Base-by-base conservation (phyloP, 2,888 invertebrate species). In the Biston betularia region DNA sequence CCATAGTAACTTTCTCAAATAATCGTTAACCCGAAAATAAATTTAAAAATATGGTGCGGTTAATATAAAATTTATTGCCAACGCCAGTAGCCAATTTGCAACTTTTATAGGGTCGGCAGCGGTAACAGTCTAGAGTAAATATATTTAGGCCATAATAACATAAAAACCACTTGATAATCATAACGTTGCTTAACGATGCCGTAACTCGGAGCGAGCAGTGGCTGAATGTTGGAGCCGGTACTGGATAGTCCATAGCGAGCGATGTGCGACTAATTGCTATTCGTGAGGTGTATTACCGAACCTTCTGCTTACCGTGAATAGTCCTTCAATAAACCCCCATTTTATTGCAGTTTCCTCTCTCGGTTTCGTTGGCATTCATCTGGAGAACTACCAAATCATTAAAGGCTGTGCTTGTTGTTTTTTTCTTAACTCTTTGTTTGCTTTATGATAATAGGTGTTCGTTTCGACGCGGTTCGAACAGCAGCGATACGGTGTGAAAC, bases 381-480 rank as follows among this genome's bases (percentile, higher is more conserved):
- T 85, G 85, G 79, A 83, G 87, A 88, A 89, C 90, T 88, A 90
- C 89, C 88, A 88, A 90, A 91, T 91, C 89, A 92, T 90, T 90
- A 91, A 89, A 86, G 82, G 84, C 83, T 84, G 84, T 89, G 87
- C 91, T 91, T 91, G 91, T 92, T 90, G 87, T 89, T 91, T 90
- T 53, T 91, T 89, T 82, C 81, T 63, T 49, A 70, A 69, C 74
- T 87, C 86, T 88, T 90, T 92, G 91, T 93, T 93, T 92, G 89
- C 85, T 90, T 91, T 93, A 92, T 93, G 93, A 93, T 93, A 93
- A 92, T 92, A 89, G 90, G 92, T 89, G 89, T 92, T 90, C 85
- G 90, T 89, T 89, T 90, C 87, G 86, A 84, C 84, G 85, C 83
- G 83, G 80, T 78, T 78, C 71, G 81, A 82, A 81, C 90, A 83